A percentile compares a stretch with the other conserved stretches of the same genome.
These are phyloP conservation scores for Acanthosepion esculentum DNA, from an alignment of 2,888 invertebrate genomes.

Conservation along the genomic window DNA sequence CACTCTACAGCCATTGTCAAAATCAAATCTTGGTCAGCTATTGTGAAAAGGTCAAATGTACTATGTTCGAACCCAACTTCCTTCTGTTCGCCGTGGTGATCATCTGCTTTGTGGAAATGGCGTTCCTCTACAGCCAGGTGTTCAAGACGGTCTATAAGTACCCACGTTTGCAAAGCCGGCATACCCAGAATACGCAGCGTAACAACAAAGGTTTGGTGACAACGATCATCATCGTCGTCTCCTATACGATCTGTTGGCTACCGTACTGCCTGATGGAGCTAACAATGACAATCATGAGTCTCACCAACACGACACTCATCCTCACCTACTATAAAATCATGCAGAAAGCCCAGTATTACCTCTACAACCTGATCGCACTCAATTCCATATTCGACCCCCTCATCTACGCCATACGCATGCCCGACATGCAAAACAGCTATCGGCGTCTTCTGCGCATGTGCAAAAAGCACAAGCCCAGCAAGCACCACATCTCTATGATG, in stretches of 20 bases:
- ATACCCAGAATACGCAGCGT: conserved; percentile 54
- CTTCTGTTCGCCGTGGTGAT: conserved; percentile 61
- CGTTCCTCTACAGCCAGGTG: conserved; percentile 63
- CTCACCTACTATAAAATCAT: neutral
- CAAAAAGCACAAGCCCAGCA: conserved; percentile 41
- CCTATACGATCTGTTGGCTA: conserved; percentile 67
- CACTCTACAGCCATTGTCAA: conserved; percentile 50
- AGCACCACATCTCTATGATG: conserved; percentile 44
- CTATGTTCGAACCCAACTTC: conserved; percentile 65
- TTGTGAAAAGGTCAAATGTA: conserved; percentile 65
- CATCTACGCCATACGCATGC: conserved; percentile 64
- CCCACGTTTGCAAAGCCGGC: conserved; percentile 36
- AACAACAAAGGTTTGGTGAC: conserved; percentile 66
- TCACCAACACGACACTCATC: neutral
- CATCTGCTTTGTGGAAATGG: conserved; percentile 61
- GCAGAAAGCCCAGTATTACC: conserved; percentile 58
- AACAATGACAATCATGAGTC: conserved; percentile 24
- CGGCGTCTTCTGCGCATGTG: conserved; percentile 52
- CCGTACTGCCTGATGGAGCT: conserved; percentile 58
- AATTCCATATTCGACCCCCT: conserved; percentile 65
- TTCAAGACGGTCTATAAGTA: conserved; percentile 52
- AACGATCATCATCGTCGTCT: conserved; percentile 66
- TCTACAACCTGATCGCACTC: conserved; percentile 61
- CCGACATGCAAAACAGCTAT: conserved; percentile 62
- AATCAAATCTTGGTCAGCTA: conserved; percentile 58